Conservation (phyloP, 1,140 invertebrate genomes). For the Adoxophyes honmai region DNA sequence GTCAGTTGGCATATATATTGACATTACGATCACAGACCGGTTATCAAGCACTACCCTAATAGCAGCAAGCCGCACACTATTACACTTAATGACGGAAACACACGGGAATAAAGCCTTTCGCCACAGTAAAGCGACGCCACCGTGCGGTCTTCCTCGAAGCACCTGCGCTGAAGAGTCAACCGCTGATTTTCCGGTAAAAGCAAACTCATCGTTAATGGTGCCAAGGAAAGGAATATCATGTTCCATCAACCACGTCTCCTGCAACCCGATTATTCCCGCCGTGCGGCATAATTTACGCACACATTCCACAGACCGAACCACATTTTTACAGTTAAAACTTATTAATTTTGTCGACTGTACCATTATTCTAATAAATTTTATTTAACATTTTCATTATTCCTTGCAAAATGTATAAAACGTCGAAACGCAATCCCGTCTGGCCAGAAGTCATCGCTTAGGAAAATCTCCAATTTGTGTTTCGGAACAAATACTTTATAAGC, state of each 20-base stretch:
- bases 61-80: not conserved
- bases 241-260: not conserved
- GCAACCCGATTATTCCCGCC: not conserved
- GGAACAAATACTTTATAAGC: not conserved
- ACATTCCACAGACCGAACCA: not conserved
- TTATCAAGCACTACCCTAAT: not conserved
- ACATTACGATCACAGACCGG: not conserved
- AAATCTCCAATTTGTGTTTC: not conserved
- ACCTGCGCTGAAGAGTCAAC: not conserved
- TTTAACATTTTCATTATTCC: too few species aligned
- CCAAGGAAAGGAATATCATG: not conserved
- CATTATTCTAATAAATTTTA: not conserved
- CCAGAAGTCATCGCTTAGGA: not conserved
- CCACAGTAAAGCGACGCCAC: not conserved
- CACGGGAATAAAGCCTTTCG: not conserved
- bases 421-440: not conserved
- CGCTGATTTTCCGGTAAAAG: not conserved
- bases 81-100: not conserved
- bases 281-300: not conserved
- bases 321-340: not conserved
- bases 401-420: too few species aligned
- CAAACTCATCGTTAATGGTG: not conserved
- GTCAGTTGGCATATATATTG: not conserved
- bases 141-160: not conserved
- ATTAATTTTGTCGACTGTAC: not conserved